These are phyloP conservation scores for Orestias chungarensis DNA, from an alignment of 2,797 vertebrate species.

Conservation along the genomic window DNA sequence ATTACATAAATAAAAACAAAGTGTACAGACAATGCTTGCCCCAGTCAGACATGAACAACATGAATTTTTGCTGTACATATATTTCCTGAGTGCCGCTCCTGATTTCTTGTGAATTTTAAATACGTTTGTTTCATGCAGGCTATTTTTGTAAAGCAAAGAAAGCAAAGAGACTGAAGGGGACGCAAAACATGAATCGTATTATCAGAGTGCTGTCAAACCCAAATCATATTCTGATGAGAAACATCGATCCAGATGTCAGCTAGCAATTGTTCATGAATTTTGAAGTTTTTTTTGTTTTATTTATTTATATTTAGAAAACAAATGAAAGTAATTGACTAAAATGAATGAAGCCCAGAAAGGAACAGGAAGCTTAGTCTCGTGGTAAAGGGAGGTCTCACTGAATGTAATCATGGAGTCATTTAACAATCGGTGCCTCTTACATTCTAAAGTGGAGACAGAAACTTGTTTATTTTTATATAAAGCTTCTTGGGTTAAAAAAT, in stretches of 20 bases:
- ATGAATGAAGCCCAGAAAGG: not conserved
- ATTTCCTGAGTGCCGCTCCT: slow-evolving; percentile 4
- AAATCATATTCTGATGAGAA: not conserved
- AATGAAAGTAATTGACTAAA: not conserved
- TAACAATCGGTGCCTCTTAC: slow-evolving; percentile 4
- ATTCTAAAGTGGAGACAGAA: not conserved
- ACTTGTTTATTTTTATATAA: not conserved
- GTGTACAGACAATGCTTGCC: not conserved
- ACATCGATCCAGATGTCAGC: not conserved
- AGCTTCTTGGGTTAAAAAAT: slow-evolving; percentile 1
- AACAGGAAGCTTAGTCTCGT: not conserved
- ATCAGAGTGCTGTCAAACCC: not conserved
- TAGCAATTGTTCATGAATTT: not conserved
- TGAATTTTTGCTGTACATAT: not conserved
- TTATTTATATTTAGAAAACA: not conserved
- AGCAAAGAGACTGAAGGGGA: not conserved
- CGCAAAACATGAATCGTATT: not conserved
- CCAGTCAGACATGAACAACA: not conserved
- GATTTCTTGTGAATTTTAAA: not conserved
- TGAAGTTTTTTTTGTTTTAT: not conserved
- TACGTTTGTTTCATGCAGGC: too few relatives aligned
- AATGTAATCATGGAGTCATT: not conserved
- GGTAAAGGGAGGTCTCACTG: not conserved
- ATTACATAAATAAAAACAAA: slow-evolving; percentile 15
- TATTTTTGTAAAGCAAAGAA: not conserved